Percentiles rank a stretch among this genome's conserved stretches.
Conservation (phyloP, 2,888 invertebrate genomes). For the Seira ritae region DNA sequence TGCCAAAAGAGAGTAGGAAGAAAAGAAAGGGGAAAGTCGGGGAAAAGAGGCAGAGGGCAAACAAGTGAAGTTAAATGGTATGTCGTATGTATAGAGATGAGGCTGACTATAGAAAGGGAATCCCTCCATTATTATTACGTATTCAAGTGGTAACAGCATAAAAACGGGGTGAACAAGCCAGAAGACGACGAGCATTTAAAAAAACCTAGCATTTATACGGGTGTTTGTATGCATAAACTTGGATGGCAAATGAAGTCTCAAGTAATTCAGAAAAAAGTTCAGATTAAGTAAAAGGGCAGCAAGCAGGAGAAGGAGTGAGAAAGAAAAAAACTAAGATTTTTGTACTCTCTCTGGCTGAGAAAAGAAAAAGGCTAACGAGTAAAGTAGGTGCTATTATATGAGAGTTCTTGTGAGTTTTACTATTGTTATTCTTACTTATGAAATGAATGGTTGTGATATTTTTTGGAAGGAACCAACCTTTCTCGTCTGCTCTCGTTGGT, state of each 20-base stretch:
- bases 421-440: conserved; percentile 11
- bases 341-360: not conserved
- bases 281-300: conserved; percentile 70
- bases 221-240: conserved; percentile 45
- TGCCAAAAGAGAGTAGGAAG: conserved; percentile 58
- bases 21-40: conserved; percentile 30
- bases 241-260: conserved; percentile 73
- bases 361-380: conserved; percentile 50
- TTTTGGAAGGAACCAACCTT: conserved; percentile 25
- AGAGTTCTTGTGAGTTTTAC: conserved; percentile 7
- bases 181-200: conserved; percentile 59
- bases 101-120: not conserved
- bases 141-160: conserved; percentile 31
- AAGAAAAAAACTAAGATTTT: conserved; percentile 25
- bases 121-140: conserved; percentile 33
- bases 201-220: conserved; percentile 20
- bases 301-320: too few relatives aligned
- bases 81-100: conserved; percentile 28
- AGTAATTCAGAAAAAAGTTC: conserved; percentile 73
- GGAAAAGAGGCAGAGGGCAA: conserved; percentile 54
- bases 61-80: conserved; percentile 61
- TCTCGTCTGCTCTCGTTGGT: not conserved
- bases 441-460: conserved; percentile 40
- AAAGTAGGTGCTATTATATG: conserved; percentile 38
- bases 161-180: conserved; percentile 46